Evolutionary conservation across 2,888 invertebrate species (phyloP).

Genomic region (Sminthurinus aureus): DNA sequence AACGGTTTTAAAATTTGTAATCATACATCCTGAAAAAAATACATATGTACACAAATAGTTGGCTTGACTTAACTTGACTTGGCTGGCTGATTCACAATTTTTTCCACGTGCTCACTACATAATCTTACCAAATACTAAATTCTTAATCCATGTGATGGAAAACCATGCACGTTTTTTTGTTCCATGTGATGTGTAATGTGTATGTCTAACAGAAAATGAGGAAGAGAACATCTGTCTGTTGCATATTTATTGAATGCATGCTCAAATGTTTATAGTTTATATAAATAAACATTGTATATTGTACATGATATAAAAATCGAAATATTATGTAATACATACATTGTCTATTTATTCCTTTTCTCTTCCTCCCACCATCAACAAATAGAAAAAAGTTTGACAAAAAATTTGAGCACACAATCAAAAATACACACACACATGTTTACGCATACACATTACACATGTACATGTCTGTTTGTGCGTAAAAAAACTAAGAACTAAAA

Average conservation of each 20-base stretch:
- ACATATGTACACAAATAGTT: background rate
- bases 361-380: background rate
- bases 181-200: background rate
- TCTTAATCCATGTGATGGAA: background rate
- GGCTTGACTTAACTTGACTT: too few relatives aligned
- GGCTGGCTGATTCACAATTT: background rate
- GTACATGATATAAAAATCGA: too few relatives aligned
- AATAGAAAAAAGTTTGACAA: background rate
- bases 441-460: too few relatives aligned
- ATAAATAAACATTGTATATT: too few relatives aligned
- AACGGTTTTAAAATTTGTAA: background rate
- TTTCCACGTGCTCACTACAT: background rate
- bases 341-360: too few relatives aligned
- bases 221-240: background rate
- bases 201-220: background rate
- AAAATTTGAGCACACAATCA: conserved; percentile 5
- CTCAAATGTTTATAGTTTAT: too few relatives aligned
- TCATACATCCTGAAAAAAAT: background rate
- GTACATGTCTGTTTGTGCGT: background rate
- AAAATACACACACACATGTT: too few relatives aligned
- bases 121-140: background rate
- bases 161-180: background rate
- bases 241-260: too few relatives aligned
- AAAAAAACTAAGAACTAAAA: too few relatives aligned
- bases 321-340: too few relatives aligned